These are phyloP conservation scores for Rapana venosa DNA, from an alignment of 2,888 invertebrate species.

Conservation along the genomic window DNA sequence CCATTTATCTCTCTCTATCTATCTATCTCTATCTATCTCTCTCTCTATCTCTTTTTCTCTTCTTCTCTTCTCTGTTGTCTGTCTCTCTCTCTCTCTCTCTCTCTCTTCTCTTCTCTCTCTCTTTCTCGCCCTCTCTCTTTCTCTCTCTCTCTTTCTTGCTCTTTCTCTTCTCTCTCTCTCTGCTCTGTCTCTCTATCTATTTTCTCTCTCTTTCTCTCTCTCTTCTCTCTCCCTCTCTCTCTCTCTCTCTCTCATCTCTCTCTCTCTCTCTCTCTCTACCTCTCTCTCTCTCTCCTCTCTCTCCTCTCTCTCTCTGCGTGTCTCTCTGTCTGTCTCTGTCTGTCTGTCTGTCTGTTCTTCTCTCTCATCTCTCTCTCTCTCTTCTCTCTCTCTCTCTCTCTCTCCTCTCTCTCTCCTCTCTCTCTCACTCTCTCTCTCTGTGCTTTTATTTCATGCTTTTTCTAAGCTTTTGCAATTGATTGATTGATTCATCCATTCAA, in stretches of 20 bases:
- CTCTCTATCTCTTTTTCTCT: background rate
- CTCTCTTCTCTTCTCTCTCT: background rate
- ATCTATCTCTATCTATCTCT: constrained; percentile 8
- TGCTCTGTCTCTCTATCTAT: background rate
- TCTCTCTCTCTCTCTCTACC: no score
- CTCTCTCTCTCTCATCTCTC: background rate
- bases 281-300: background rate
- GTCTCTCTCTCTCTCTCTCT: background rate
- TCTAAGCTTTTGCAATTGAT: no score
- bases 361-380: no score
- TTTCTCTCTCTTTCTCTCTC: background rate
- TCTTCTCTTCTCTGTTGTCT: background rate
- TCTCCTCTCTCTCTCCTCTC: no score
- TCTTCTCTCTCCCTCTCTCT: background rate
- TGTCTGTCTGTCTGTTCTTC: no score
- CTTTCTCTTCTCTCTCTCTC: constrained; percentile 1
- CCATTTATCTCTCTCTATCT: background rate
- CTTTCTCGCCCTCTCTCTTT: background rate
- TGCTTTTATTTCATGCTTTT: no score
- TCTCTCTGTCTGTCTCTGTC: no score
- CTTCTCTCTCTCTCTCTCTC: no score
- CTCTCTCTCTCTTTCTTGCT: background rate
- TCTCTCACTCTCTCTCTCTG: no score
- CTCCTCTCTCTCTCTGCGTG: background rate
- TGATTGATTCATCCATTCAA: no score